These are phyloP conservation scores for Artemisiospiza belli DNA, from an alignment of 2,113 vertebrate genomes.

Conservation along the genomic window DNA sequence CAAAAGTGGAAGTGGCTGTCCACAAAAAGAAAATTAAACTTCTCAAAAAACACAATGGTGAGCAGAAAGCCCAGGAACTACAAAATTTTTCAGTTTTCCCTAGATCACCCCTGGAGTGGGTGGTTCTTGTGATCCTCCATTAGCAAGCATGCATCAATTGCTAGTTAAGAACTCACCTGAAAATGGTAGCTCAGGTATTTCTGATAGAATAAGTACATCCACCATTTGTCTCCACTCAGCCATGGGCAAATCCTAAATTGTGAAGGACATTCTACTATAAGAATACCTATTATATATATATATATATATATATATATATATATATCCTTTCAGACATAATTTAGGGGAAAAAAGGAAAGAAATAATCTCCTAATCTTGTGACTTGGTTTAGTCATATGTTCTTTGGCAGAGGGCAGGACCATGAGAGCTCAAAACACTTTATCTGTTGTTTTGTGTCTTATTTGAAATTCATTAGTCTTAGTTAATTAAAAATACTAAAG, in stretches of 20 bases:
- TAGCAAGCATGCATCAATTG: background rate
- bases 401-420: background rate
- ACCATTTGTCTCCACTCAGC: background rate
- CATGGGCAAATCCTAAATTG: background rate
- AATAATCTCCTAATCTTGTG: background rate
- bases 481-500: conserved; percentile 32
- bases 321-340: background rate
- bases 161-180: background rate
- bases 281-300: background rate
- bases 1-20: background rate
- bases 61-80: background rate
- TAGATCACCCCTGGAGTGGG: background rate
- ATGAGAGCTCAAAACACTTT: background rate
- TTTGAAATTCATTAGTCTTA: conserved; percentile 13
- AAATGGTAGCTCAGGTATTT: background rate
- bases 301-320: background rate
- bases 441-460: background rate
- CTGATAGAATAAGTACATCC: background rate
- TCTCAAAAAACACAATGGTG: background rate
- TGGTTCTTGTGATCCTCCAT: background rate
- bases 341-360: background rate
- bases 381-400: background rate
- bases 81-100: background rate
- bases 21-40: background rate
- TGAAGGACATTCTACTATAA: background rate